Evolutionary conservation across 2,888 invertebrate genomes (phyloP).

Genomic region (Ectobius pallidus): DNA sequence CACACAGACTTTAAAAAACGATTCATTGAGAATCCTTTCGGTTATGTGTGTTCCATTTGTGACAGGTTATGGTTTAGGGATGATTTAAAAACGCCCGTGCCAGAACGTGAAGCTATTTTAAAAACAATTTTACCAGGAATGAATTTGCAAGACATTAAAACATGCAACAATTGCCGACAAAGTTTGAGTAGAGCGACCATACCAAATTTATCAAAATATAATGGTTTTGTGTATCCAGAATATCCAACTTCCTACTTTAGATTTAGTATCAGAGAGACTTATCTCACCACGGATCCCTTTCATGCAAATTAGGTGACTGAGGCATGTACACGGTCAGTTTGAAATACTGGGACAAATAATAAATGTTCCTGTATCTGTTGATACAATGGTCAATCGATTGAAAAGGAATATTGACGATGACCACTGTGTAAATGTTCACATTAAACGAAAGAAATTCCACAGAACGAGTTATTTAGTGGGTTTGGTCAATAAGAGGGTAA

Average conservation of each 20-base stretch:
- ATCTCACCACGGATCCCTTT: conserved; percentile 51
- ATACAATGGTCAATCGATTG: conserved; percentile 50
- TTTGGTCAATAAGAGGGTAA: conserved; percentile 46
- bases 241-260: conserved; percentile 49
- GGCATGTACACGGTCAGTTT: conserved; percentile 49
- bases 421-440: conserved; percentile 50
- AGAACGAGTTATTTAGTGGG: conserved; percentile 49
- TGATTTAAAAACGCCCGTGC: too few species aligned
- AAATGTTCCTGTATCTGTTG: conserved; percentile 51
- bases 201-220: conserved; percentile 45
- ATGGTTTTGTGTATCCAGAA: conserved; percentile 52
- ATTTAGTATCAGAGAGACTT: conserved; percentile 51
- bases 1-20: too few species aligned
- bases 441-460: too few species aligned
- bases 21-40: too few species aligned
- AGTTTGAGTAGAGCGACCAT: too few species aligned
- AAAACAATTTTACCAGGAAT: too few species aligned
- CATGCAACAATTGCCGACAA: too few species aligned
- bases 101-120: too few species aligned
- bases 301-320: conserved; percentile 51
- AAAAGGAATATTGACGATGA: conserved; percentile 51
- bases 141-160: too few species aligned
- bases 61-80: too few species aligned
- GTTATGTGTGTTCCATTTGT: too few species aligned
- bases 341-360: conserved; percentile 53